Conservation (phyloP, 2,113 vertebrate genomes). For the Bubalus kerabau region DNA sequence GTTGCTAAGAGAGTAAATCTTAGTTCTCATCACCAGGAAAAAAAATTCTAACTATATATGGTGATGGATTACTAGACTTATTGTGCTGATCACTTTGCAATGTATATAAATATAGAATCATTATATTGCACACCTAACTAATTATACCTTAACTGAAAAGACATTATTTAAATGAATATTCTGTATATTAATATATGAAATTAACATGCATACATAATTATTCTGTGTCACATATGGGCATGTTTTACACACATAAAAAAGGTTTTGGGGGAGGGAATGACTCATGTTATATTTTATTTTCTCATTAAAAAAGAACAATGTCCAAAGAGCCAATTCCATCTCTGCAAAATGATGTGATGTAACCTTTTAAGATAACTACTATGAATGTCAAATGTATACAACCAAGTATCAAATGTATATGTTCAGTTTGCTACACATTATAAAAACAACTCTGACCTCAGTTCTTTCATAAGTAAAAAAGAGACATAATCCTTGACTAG, state of each 20-base stretch:
- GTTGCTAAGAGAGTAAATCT: background rate
- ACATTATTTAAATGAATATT: background rate
- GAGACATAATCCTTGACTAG: background rate
- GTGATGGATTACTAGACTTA: background rate
- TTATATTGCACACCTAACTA: background rate
- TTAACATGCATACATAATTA: background rate
- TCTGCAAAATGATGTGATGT: background rate
- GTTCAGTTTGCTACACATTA: background rate
- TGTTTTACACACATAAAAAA: background rate
- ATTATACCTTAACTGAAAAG: background rate
- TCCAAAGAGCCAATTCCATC: background rate
- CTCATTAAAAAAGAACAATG: background rate
- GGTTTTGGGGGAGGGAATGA: background rate
- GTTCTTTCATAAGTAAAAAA: background rate
- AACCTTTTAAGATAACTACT: background rate
- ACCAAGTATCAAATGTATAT: background rate
- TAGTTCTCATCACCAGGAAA: background rate
- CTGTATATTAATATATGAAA: background rate
- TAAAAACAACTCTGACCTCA: background rate
- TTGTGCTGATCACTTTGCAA: background rate
- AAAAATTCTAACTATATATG: background rate
- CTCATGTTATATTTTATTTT: background rate
- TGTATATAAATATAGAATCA: background rate
- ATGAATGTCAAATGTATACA: background rate
- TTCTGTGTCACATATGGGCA: background rate